phyloP scores from a whole-genome alignment of 2,888 invertebrate genomes.

The Resseliella maxima region DNA sequence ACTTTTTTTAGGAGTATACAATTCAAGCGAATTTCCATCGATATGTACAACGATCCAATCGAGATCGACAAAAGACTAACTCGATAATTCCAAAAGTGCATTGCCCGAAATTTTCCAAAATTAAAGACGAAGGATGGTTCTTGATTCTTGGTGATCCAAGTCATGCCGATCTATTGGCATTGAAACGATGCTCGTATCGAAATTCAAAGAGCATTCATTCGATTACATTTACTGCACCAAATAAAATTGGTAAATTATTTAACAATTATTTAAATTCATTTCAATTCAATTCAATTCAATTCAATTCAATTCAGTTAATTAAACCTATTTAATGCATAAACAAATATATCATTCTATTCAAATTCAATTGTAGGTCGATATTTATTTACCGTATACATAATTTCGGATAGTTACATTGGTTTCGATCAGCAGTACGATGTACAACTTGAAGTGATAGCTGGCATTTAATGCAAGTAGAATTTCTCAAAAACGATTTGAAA shows the following conservation, averaged over 20 bases:
- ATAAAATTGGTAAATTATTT: conserved; percentile 62
- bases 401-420: conserved; percentile 94
- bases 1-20: conserved; percentile 73
- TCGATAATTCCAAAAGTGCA: conserved; percentile 69
- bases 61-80: conserved; percentile 71
- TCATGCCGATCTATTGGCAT: conserved; percentile 79
- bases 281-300: conserved; percentile 59
- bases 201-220: conserved; percentile 69
- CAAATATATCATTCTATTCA: too few species aligned
- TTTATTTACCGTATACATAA: conserved; percentile 82
- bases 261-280: conserved; percentile 2
- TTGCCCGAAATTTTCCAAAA: conserved; percentile 88
- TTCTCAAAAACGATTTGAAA: neutral
- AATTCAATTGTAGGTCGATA: conserved; percentile 79
- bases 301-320: too few species aligned
- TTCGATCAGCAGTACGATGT: conserved; percentile 88
- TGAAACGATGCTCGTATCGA: conserved; percentile 78
- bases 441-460: conserved; percentile 69
- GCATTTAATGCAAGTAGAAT: neutral
- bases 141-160: conserved; percentile 82
- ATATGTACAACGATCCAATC: conserved; percentile 61
- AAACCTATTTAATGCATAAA: too few species aligned
- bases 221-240: conserved; percentile 74
- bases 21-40: conserved; percentile 72
- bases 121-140: conserved; percentile 97